Conservation (phyloP, 2,797 vertebrate genomes). For the Dendrocincla fuliginosa region DNA sequence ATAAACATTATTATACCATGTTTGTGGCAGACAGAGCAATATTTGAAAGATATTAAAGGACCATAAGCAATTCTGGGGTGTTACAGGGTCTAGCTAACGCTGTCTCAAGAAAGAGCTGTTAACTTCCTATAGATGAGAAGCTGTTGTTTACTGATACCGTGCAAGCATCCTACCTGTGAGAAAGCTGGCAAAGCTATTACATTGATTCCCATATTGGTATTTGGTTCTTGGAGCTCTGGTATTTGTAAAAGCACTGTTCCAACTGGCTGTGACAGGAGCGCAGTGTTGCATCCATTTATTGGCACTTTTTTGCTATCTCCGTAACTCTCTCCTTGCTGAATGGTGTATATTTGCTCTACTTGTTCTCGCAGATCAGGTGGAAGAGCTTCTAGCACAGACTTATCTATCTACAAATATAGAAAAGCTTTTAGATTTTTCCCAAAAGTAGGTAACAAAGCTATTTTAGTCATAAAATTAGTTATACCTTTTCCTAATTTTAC, state of each 20-base stretch:
- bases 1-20: neutral
- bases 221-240: slow-evolving; percentile 84
- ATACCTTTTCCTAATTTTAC: neutral
- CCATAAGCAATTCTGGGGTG: neutral
- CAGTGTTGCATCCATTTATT: slow-evolving; percentile 67
- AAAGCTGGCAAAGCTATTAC: slow-evolving; percentile 92
- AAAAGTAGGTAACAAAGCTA: neutral
- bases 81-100: neutral
- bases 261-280: slow-evolving; percentile 73
- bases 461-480: neutral
- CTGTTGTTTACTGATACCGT: neutral
- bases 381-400: slow-evolving; percentile 90
- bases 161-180: slow-evolving; percentile 84
- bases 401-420: slow-evolving; percentile 84
- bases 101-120: neutral
- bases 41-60: neutral
- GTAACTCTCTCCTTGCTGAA: slow-evolving; percentile 72
- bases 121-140: neutral
- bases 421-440: neutral
- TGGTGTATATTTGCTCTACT: slow-evolving; percentile 84
- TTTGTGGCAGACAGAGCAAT: neutral
- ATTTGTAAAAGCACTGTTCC: slow-evolving; percentile 89
- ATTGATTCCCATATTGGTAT: slow-evolving; percentile 81
- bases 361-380: slow-evolving; percentile 90
- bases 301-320: slow-evolving; percentile 70